Evolutionary conservation across 2,113 vertebrate genomes (phyloP), one percentile per base, ranked within the genome.

Genomic region (Zootoca vivipara): DNA sequence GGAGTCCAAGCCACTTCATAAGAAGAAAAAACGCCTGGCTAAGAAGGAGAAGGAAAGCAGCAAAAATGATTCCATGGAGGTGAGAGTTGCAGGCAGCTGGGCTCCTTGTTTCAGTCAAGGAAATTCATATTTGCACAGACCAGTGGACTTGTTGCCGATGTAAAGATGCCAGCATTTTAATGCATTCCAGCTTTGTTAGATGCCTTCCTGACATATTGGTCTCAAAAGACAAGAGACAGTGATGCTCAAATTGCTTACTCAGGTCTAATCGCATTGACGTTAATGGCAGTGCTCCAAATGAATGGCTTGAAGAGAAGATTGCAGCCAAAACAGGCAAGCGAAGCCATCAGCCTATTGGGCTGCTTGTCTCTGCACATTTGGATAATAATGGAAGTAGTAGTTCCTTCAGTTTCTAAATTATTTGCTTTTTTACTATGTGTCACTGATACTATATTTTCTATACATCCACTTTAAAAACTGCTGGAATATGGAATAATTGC

Each of bases 1-100:
- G 85, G 99, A 99, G 94, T 98, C 98, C 82, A 99, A 98, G 95
- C 99, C 99, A 6, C 97, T 99, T 89, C 99, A 99, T 94, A 99
- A 99, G 97, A 99, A 99, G 94, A 99, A 99, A 93, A 99, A 99
- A 86, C 97, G 99, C 22, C 96, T 99, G 87, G 98, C 98, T 2
- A 98, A 98, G 90, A 99, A 97, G 95, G 97, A 97, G 78, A 98
- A 96, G 87, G 98, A 98, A 62, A 96, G 90, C 78, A 96, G 94
- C 65, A 98, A 98, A 81, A 96, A 96, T 77, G 96, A 91, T 1
- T 97, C 98, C 4, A 96, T 98, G 9, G 97, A 98, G 98, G 98
- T 99, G 87, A 96, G 94, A 90, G 30, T 85, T 20, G 58, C 15
- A 33, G 65, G 40, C 30, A 78, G 56, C 33, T 70, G 12, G 35